Evolutionary conservation across 1,140 invertebrate species (phyloP).

Genomic region (Eurosta solidaginis): DNA sequence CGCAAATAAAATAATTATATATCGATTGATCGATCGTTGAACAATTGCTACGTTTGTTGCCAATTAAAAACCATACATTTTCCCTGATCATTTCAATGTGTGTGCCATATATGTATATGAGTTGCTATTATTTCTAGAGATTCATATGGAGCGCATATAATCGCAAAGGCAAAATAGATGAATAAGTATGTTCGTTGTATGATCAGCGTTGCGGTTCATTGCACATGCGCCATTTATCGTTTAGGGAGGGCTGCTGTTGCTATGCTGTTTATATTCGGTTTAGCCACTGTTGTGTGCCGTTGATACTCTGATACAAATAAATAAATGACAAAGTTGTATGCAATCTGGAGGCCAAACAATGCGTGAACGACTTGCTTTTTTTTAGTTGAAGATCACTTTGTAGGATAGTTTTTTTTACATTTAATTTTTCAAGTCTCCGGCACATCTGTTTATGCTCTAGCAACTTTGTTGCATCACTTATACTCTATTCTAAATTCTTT

Average conservation of each 20-base stretch:
- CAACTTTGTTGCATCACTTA: neutral
- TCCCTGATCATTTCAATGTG: neutral
- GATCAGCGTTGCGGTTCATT: neutral
- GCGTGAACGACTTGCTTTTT: too few species aligned
- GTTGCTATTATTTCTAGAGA: neutral
- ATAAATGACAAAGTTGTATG: too few species aligned
- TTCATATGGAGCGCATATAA: neutral
- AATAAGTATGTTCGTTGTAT: neutral
- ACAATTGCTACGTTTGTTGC: neutral
- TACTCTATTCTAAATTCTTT: neutral
- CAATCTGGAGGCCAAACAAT: neutral
- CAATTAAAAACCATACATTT: neutral
- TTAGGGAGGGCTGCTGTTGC: neutral
- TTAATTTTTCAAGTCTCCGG: neutral
- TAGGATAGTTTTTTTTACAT: neutral
- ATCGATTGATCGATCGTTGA: neutral
- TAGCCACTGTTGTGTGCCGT: neutral
- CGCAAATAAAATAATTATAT: slow-evolving; percentile 17
- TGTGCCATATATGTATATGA: neutral
- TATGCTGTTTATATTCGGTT: neutral
- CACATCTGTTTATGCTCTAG: slow-evolving; percentile 9
- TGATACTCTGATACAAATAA: too few species aligned
- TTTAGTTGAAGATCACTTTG: neutral
- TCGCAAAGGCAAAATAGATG: neutral
- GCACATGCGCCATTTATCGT: slow-evolving; percentile 18